Base-by-base conservation (phyloP, 2,888 invertebrate species). In the Spodoptera littoralis region DNA sequence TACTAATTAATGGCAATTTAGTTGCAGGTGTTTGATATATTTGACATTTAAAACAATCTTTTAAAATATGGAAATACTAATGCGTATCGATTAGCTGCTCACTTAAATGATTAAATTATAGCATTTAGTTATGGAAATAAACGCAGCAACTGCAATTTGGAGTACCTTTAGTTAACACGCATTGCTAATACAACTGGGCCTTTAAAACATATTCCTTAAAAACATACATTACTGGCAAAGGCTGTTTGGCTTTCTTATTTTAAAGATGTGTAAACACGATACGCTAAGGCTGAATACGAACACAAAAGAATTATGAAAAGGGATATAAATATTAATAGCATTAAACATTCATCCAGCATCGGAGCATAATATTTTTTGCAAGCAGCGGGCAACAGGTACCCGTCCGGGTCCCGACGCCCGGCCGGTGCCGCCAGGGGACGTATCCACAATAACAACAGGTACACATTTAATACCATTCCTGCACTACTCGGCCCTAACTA, bases 381-480 rank as follows among this genome's bases (percentile, higher is more conserved):
- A 69, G 70, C 68, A 69, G 61, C 67, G 67, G 68, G 74, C 71
- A 78, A 79, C 84, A 85, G 85, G 85, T 85, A 75, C 70, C 49
- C 68, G 69, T 62, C 27, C 58, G 70, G 65, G 77, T 73, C 73
- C 78, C 58, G 70, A 69, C 79, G 73, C 73, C 77, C 76, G 64
- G 58, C 73, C 47, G 47, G 47, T 12, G 77, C 68, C 70, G 70
- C 62, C 70, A 67, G 76, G 65, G 74, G 61, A 65, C 63, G 66
- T 66, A 68, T 59, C 57, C 54, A 80, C 81, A 84, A 82, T 77
- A 79, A 67, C 56, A 61, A 56, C 65, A 79, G 77, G 75, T 84
- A 85, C 72, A 18, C 22, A n/a, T 24, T 36, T 8, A 47, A 53
- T 27, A 13, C 11, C n/a, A 59, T 41, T 47, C 27, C 27, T 27